Evolutionary conservation across 2,797 vertebrate species (phyloP).

Genomic region (Gouania willdenowi): DNA sequence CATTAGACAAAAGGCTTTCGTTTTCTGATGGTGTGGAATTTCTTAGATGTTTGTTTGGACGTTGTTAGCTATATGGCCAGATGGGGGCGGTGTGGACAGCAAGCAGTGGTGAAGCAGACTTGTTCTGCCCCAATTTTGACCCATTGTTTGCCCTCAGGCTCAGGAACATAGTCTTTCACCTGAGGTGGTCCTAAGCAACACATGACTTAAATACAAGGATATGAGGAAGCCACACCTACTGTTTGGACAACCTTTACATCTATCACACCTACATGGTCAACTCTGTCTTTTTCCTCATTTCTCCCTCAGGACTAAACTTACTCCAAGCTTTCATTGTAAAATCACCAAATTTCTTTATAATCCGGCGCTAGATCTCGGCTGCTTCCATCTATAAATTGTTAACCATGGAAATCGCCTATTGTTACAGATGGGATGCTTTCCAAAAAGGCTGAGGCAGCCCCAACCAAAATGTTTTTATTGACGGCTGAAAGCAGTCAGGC

Average conservation of each 20-base stretch:
- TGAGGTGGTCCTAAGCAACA: constrained; percentile 19
- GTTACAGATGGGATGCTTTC: constrained; percentile 41
- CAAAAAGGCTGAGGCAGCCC: constrained; percentile 45
- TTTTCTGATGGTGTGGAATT: constrained; percentile 18
- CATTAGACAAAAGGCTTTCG: constrained; percentile 34
- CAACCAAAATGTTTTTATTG: constrained; percentile 76
- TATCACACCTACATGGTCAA: constrained; percentile 28
- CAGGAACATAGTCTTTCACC: constrained; percentile 12
- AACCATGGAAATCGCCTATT: constrained; percentile 36
- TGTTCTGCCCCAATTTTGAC: constrained; percentile 23
- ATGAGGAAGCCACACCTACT: constrained; percentile 16
- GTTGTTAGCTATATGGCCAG: constrained; percentile 37
- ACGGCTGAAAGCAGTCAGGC: constrained; percentile 64
- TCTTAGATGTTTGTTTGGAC: constrained; percentile 1
- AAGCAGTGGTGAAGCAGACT: neutral
- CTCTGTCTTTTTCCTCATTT: neutral
- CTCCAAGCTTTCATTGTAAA: constrained; percentile 48
- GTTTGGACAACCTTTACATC: constrained; percentile 21
- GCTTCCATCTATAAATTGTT: constrained; percentile 53
- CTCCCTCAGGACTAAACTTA: constrained; percentile 19
- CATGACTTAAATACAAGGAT: constrained; percentile 19
- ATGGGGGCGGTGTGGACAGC: constrained; percentile 63
- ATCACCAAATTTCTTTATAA: constrained; percentile 43
- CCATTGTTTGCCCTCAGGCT: constrained; percentile 16
- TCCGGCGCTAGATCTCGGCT: constrained; percentile 30